Percentiles rank a stretch among this genome's conserved stretches.
phyloP scores from a whole-genome alignment of 2,797 vertebrate genomes.

The Aplochiton taeniatus region DNA sequence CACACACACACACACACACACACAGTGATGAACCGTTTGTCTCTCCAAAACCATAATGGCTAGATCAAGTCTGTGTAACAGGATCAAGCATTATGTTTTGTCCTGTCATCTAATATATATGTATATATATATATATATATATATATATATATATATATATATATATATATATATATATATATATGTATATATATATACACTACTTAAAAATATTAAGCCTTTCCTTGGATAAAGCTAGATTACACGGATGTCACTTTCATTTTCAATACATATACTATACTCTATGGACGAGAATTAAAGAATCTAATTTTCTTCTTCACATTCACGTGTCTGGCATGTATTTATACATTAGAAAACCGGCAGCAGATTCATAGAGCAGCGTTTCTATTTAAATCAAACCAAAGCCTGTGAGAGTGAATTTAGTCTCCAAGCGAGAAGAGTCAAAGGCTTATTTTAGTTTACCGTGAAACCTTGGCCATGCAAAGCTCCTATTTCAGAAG shows the following conservation, averaged over 20 bases:
- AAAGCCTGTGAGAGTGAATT: constrained; percentile 62
- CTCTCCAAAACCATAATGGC: too few relatives aligned
- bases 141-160: too few relatives aligned
- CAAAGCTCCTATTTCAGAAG: constrained; percentile 18
- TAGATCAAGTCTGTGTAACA: too few relatives aligned
- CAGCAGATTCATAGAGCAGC: constrained; percentile 63
- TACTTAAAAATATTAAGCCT: not conserved
- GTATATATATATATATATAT: too few relatives aligned
- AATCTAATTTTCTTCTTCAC: constrained; percentile 45
- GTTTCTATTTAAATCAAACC: constrained; percentile 68
- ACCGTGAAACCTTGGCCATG: constrained; percentile 46
- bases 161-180: too few relatives aligned
- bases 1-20: too few relatives aligned
- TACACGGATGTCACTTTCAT: not conserved
- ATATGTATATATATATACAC: too few relatives aligned
- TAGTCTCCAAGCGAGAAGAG: constrained; percentile 54
- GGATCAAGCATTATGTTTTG: not conserved
- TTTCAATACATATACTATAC: too few relatives aligned
- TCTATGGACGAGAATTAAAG: constrained; percentile 47
- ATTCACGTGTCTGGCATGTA: constrained; percentile 70
- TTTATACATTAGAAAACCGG: constrained; percentile 62
- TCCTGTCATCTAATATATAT: constrained; percentile 17
- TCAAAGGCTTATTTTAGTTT: constrained; percentile 54
- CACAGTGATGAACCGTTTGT: too few relatives aligned
- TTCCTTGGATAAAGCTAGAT: constrained; percentile 14